Evolutionary conservation across 2,797 vertebrate species (phyloP).

Genomic region (Morelia viridis): DNA sequence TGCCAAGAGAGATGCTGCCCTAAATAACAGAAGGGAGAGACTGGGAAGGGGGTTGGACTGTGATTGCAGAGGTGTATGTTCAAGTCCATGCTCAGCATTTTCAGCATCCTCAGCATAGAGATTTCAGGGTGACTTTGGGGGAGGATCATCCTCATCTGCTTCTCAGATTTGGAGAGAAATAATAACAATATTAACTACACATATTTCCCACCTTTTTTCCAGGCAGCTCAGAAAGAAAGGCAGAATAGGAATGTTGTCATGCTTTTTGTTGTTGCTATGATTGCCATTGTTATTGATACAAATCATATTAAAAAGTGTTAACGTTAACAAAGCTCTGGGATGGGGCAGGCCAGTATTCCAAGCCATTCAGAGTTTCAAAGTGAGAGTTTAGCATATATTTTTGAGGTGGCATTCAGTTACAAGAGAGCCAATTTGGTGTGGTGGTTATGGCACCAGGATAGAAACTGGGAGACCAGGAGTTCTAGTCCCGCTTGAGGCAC

Average conservation of each 20-base stretch:
- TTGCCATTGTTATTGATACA: not conserved
- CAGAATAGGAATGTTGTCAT: not conserved
- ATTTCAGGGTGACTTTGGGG: not conserved
- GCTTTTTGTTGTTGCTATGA: not conserved
- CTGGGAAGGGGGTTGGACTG: not conserved
- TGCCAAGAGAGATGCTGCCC: not conserved
- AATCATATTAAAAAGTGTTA: not conserved
- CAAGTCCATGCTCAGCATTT: not conserved
- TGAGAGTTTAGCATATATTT: not conserved
- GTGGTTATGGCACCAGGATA: not conserved
- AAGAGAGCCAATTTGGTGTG: not conserved
- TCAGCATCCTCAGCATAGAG: not conserved
- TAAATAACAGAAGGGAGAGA: not conserved
- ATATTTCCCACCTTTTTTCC: not conserved
- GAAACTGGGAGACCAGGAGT: not conserved
- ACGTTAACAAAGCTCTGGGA: not conserved
- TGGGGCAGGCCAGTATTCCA: not conserved
- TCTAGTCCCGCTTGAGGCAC: not conserved
- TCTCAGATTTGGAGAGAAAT: no score
- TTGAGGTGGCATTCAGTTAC: not conserved
- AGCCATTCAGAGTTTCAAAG: not conserved
- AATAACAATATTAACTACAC: not conserved
- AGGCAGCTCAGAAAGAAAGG: not conserved
- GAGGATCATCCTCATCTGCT: not conserved
- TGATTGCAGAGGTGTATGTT: not conserved